Base-by-base conservation (phyloP, 2,113 vertebrate genomes). In the Plecotus auritus region DNA sequence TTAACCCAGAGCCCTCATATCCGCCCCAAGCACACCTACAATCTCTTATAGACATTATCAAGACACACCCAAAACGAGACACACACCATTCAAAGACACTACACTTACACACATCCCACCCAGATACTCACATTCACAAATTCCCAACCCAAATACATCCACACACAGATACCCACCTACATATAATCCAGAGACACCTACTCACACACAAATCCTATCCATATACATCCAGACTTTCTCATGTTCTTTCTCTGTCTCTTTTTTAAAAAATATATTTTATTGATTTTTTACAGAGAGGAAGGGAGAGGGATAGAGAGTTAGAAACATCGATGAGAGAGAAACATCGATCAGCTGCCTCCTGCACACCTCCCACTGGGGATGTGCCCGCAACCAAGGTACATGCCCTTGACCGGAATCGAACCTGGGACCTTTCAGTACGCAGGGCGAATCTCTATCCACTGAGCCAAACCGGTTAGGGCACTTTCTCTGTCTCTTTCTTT, bases 141-240 rank as follows among this genome's bases (percentile, higher is more conserved):
- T 90, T 90, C 69, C 32, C 22, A 95, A 83, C 47, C 56, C 70
- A 78, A 93, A 82, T 94, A 80, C 20, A 42, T 89, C 18, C 49
- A 89, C 64, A 76, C n/a, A 76, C 56, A 67, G 37, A 49, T 32
- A 76, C 26, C 28, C 26, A 73, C 54, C 54, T 77, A 64, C 40
- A 94, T 56, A 85, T 45, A 67, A 88, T 72, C 42, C 83, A 96
- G 85, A 93, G 51, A 90, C 18, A 96, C 54, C 40, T 51, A 95
- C 28, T 83, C 45, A 90, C 42, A 82, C 35, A 72, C 30, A 93
- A 80, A 73, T 93, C 80, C 51, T 90, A 73, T 76, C 37, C 17
- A 54, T 73, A 74, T 70, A 94, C 7, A 81, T 9, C 4, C 42
- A 96, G 51, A 86, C 40, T 92, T 91, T 85, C 51, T 73, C 69